Evolutionary conservation across 2,888 invertebrate species (phyloP).

Genomic region (Exephanes ischioxanthus): DNA sequence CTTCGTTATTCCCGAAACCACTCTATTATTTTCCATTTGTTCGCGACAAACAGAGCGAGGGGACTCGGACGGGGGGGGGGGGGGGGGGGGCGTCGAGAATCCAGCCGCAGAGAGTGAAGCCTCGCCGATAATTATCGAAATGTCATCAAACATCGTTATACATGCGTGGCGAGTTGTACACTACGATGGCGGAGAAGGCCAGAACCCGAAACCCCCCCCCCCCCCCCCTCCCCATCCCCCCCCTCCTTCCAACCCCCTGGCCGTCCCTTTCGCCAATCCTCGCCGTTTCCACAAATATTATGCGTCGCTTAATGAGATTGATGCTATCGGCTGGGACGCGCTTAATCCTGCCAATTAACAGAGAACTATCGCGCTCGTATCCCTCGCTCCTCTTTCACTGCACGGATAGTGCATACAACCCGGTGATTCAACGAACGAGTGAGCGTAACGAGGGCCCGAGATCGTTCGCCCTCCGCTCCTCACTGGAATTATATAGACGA

Average conservation of each 20-base stretch:
- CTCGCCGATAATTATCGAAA: slow-evolving; percentile 69
- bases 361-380: slow-evolving; percentile 54
- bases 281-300: slow-evolving; percentile 76
- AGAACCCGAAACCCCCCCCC: neutral
- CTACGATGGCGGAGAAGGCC: slow-evolving; percentile 29
- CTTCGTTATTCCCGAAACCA: slow-evolving; percentile 58
- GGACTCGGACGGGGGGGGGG: neutral
- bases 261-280: slow-evolving; percentile 6
- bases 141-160: slow-evolving; percentile 80
- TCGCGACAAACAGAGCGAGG: slow-evolving; percentile 71
- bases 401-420: neutral
- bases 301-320: slow-evolving; percentile 81
- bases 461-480: slow-evolving; percentile 20
- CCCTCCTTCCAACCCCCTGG: neutral
- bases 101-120: slow-evolving; percentile 41
- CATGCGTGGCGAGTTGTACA: slow-evolving; percentile 67
- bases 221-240: neutral
- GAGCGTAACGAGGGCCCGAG: neutral
- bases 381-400: slow-evolving; percentile 13
- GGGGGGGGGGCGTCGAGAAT: slow-evolving; percentile 14
- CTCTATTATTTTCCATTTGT: slow-evolving; percentile 79
- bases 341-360: slow-evolving; percentile 79
- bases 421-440: neutral
- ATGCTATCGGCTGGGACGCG: slow-evolving; percentile 79
- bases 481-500: slow-evolving; percentile 28